These are phyloP conservation scores for Melanotaenia trifasciata DNA, from an alignment of 2,797 vertebrate genomes.

Conservation along the genomic window DNA sequence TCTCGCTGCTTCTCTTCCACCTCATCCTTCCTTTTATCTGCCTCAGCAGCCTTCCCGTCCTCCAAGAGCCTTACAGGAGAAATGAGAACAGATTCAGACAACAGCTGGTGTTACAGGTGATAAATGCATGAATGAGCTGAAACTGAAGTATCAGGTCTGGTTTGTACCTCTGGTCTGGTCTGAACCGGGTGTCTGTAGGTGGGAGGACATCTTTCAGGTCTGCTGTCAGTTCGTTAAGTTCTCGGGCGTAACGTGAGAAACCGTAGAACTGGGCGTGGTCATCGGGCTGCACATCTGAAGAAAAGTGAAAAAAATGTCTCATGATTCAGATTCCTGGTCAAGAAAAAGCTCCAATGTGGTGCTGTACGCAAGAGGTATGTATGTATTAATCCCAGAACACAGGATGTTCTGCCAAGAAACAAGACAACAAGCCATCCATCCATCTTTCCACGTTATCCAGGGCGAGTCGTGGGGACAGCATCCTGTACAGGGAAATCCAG, in stretches of 20 bases:
- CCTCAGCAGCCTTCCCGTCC: conserved; percentile 88
- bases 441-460: too few species aligned
- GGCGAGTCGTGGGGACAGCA: too few species aligned
- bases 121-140: too few species aligned
- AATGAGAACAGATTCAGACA: not conserved
- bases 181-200: conserved; percentile 88
- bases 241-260: conserved; percentile 90
- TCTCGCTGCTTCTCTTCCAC: conserved; percentile 92
- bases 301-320: conserved; percentile 13
- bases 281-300: conserved; percentile 87
- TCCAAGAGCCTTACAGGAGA: conserved; percentile 86
- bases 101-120: not conserved
- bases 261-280: conserved; percentile 87
- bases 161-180: conserved; percentile 92
- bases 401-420: too few species aligned
- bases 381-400: too few species aligned
- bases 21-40: conserved; percentile 89
- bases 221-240: conserved; percentile 90
- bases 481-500: too few species aligned
- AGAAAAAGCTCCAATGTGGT: too few species aligned
- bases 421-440: too few species aligned
- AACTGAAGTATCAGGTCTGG: not conserved
- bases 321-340: not conserved
- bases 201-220: conserved; percentile 86
- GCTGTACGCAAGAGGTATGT: too few species aligned